phyloP scores from a whole-genome alignment of 2,797 vertebrate species.

The Tangara arthus region DNA sequence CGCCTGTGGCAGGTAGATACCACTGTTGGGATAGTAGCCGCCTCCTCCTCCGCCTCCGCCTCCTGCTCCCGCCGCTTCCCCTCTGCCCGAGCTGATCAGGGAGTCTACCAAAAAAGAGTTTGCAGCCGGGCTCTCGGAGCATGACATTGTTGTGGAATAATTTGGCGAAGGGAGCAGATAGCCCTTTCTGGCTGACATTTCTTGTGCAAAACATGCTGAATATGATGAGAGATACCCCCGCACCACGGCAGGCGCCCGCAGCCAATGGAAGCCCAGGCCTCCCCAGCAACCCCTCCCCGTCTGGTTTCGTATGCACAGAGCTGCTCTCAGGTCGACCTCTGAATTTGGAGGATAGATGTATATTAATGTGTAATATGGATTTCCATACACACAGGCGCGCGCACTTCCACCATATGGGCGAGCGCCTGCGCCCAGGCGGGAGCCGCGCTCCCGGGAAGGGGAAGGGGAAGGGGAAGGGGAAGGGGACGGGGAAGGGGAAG shows the following conservation, averaged over 20 bases:
- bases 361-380: conserved; percentile 72
- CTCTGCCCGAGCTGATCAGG: conserved; percentile 90
- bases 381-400: conserved; percentile 19
- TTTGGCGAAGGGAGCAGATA: conserved; percentile 97
- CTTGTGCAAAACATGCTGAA: conserved; percentile 99
- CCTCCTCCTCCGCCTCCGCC: conserved; percentile 80
- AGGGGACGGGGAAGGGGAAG: neutral
- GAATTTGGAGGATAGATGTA: conserved; percentile 79
- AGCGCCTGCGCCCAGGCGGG: neutral
- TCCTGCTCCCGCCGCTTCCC: conserved; percentile 84
- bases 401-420: neutral
- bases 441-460: neutral
- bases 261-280: conserved; percentile 94
- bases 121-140: conserved; percentile 94
- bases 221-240: conserved; percentile 98
- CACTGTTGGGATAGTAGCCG: conserved; percentile 88
- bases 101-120: conserved; percentile 98
- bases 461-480: neutral
- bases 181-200: conserved; percentile 99
- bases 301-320: conserved; percentile 82
- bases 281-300: conserved; percentile 91
- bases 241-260: conserved; percentile 88
- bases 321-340: conserved; percentile 85
- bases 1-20: conserved; percentile 88
- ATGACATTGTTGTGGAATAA: conserved; percentile 98